These are phyloP conservation scores for Thymelicus lineola DNA, from an alignment of 2,888 invertebrate species.

Conservation along the genomic window DNA sequence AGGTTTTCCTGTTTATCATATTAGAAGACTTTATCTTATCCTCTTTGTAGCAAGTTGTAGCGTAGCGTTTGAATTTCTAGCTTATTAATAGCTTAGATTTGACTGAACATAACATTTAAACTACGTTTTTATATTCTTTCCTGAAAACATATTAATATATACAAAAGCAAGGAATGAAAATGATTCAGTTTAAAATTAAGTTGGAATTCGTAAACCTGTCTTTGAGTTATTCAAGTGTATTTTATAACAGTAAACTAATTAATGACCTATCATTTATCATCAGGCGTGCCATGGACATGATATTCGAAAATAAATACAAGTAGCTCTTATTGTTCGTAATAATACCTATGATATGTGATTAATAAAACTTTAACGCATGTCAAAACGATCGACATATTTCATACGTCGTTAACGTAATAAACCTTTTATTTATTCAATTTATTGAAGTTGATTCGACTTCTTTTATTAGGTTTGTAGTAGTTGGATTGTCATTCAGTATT, in stretches of 20 bases:
- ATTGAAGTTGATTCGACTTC: neutral
- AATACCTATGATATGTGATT: conserved; percentile 53
- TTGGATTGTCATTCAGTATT: too few species aligned
- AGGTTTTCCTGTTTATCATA: conserved; percentile 45
- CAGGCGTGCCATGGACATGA: conserved; percentile 51
- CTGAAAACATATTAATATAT: too few species aligned
- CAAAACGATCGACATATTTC: conserved; percentile 50
- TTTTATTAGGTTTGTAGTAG: neutral
- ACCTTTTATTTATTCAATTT: conserved; percentile 26
- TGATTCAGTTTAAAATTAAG: neutral
- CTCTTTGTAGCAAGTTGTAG: conserved; percentile 68
- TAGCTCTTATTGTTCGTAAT: conserved; percentile 48
- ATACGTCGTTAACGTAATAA: conserved; percentile 33
- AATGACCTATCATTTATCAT: conserved; percentile 63
- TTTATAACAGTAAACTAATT: conserved; percentile 55
- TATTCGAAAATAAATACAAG: conserved; percentile 47
- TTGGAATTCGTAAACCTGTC: neutral
- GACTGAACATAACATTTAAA: conserved; percentile 59
- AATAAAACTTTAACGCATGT: conserved; percentile 55
- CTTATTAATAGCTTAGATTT: conserved; percentile 60
- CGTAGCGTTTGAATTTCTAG: conserved; percentile 67
- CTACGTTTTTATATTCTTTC: too few species aligned
- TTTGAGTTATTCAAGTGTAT: conserved; percentile 13
- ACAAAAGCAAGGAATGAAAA: neutral
- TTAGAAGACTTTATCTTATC: conserved; percentile 50